phyloP scores from a whole-genome alignment of 1,140 invertebrate species.

The Octopus sinensis region DNA sequence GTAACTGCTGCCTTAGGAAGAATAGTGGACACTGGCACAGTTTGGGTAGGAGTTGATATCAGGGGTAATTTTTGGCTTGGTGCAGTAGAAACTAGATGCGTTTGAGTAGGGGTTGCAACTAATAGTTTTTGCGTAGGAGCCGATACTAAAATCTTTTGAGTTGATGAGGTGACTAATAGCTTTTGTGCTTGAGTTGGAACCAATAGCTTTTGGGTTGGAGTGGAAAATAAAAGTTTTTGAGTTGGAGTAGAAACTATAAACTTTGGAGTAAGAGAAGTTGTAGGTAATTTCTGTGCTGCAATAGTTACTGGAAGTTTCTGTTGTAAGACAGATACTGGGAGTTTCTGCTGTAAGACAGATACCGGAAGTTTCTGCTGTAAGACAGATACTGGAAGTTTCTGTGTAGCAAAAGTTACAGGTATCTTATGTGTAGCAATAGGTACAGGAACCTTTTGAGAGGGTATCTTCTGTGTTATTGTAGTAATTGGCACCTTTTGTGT shows the following conservation, averaged over 20 bases:
- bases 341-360: conserved; percentile 2
- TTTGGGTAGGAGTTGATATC: background rate
- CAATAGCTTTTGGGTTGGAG: background rate
- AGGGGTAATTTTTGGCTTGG: conserved; percentile 7
- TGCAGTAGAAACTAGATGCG: background rate
- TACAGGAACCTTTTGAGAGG: background rate
- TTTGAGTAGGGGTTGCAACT: background rate
- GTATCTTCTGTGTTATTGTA: background rate
- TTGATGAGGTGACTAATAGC: background rate
- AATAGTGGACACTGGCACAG: background rate
- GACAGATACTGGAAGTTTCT: background rate
- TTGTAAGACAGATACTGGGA: background rate
- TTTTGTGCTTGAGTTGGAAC: background rate
- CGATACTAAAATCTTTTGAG: background rate
- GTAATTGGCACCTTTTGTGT: background rate
- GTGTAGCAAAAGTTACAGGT: background rate
- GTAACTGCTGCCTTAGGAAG: background rate
- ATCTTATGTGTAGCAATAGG: background rate
- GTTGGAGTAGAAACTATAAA: conserved; percentile 1
- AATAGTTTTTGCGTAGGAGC: background rate
- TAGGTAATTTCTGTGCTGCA: background rate
- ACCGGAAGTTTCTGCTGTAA: background rate
- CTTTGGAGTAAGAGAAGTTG: background rate
- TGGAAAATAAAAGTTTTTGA: background rate
- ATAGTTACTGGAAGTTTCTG: conserved; percentile 3